Evolutionary conservation across 2,113 vertebrate species (phyloP).

Genomic region (Dipodomys spectabilis): DNA sequence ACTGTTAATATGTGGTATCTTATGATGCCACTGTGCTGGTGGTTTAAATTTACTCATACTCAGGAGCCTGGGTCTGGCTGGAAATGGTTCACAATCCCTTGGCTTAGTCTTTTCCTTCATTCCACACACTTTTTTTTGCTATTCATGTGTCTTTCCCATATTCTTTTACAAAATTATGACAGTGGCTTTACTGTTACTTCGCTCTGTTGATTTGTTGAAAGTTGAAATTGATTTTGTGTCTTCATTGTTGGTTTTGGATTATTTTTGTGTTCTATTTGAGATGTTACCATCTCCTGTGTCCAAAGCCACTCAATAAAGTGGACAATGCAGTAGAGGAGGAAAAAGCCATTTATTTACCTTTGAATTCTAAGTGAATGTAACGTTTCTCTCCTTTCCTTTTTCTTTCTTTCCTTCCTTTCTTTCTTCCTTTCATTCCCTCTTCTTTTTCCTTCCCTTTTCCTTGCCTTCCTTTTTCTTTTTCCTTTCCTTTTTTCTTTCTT

Average conservation of each 20-base stretch:
- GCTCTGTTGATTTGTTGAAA: not conserved
- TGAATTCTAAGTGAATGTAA: conserved; percentile 49
- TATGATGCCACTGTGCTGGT: not conserved
- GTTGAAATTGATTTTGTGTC: conserved; percentile 51
- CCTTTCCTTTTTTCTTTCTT: too few relatives aligned
- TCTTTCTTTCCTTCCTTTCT: not conserved
- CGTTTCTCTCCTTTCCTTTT: too few relatives aligned
- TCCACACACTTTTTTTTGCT: not conserved
- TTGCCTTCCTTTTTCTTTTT: not conserved
- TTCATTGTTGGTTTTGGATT: conserved; percentile 35
- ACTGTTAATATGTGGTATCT: conserved; percentile 1
- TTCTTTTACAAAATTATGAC: conserved; percentile 17
- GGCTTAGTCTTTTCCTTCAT: not conserved
- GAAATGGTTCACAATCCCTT: not conserved
- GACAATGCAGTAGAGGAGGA: not conserved
- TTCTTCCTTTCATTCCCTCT: too few relatives aligned
- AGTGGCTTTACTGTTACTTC: conserved; percentile 24
- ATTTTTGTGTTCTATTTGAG: conserved; percentile 10
- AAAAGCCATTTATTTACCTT: not conserved
- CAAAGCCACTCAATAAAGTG: not conserved
- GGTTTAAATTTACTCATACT: not conserved
- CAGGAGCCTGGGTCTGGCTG: not conserved
- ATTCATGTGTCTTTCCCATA: conserved; percentile 17
- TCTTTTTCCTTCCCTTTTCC: too few relatives aligned
- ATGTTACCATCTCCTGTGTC: not conserved